These are phyloP conservation scores for Enteromius fasciolatus DNA, from an alignment of 2,797 vertebrate genomes.

Conservation along the genomic window DNA sequence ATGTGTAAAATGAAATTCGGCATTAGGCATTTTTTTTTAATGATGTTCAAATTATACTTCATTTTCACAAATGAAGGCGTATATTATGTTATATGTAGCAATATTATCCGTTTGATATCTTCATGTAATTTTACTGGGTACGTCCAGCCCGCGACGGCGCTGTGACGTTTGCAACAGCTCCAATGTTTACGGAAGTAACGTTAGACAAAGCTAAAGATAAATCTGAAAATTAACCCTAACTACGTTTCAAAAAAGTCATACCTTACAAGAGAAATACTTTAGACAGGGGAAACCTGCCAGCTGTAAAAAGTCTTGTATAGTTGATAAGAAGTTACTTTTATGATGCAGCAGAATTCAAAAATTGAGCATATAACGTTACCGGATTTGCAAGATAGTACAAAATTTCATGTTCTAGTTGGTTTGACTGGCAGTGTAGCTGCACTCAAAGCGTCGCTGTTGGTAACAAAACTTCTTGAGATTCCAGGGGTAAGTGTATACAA, in stretches of 20 bases:
- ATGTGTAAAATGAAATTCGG: neutral
- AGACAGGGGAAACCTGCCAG: neutral
- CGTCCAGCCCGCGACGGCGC: neutral
- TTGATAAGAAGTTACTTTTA: neutral
- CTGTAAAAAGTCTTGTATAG: neutral
- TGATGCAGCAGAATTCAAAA: constrained; percentile 64
- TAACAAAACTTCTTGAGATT: constrained; percentile 81
- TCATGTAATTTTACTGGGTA: neutral
- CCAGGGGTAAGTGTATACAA: constrained; percentile 78
- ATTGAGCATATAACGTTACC: neutral
- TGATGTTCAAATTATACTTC: neutral
- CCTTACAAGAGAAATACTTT: neutral
- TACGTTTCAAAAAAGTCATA: neutral
- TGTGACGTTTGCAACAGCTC: neutral
- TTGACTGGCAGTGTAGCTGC: constrained; percentile 94
- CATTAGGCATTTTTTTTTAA: neutral
- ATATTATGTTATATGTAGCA: neutral
- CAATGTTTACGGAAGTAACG: constrained; percentile 32
- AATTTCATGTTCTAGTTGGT: constrained; percentile 81
- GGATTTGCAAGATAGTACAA: constrained; percentile 57
- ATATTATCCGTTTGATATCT: neutral
- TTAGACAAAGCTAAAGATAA: neutral
- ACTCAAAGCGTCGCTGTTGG: constrained; percentile 86
- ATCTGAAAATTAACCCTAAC: neutral
- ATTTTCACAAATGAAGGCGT: neutral